Conservation (phyloP, 2,888 invertebrate species). For the Dendrolimus pini region DNA sequence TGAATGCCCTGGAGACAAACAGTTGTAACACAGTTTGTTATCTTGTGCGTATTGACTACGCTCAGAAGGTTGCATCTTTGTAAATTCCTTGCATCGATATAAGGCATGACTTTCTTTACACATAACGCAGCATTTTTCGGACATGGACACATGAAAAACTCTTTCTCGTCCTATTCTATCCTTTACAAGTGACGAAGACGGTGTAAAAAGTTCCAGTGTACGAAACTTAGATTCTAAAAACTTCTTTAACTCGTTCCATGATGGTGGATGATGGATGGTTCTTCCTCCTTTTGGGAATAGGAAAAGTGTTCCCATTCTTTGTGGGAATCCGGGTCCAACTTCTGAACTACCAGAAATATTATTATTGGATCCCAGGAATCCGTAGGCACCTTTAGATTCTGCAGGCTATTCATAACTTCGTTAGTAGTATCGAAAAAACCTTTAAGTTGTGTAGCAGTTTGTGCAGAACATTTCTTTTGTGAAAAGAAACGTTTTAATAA, state of each 20-base stretch:
- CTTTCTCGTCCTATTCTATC: not conserved
- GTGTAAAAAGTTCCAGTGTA: not conserved
- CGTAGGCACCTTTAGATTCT: not conserved
- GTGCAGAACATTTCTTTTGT: constrained; percentile 1
- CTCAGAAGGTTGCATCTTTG: too few relatives aligned
- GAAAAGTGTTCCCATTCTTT: not conserved
- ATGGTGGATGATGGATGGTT: too few relatives aligned
- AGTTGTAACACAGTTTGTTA: too few relatives aligned
- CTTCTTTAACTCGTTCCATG: not conserved
- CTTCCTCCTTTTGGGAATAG: not conserved
- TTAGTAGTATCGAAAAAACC: constrained; percentile 7
- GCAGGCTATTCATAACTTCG: constrained; percentile 3
- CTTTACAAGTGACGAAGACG: not conserved
- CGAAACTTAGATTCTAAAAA: not conserved
- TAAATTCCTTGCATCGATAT: too few relatives aligned
- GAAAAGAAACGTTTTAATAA: constrained; percentile 1
- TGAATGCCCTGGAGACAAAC: too few relatives aligned
- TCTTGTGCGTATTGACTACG: too few relatives aligned
- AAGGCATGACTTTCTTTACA: not conserved
- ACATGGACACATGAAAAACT: not conserved
- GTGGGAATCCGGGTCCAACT: not conserved
- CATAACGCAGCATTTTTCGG: not conserved
- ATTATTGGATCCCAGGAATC: too few relatives aligned
- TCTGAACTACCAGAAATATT: not conserved
- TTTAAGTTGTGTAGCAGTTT: constrained; percentile 1